Base-by-base conservation (phyloP, 2,113 vertebrate species). In the Nyctereutes procyonoides region DNA sequence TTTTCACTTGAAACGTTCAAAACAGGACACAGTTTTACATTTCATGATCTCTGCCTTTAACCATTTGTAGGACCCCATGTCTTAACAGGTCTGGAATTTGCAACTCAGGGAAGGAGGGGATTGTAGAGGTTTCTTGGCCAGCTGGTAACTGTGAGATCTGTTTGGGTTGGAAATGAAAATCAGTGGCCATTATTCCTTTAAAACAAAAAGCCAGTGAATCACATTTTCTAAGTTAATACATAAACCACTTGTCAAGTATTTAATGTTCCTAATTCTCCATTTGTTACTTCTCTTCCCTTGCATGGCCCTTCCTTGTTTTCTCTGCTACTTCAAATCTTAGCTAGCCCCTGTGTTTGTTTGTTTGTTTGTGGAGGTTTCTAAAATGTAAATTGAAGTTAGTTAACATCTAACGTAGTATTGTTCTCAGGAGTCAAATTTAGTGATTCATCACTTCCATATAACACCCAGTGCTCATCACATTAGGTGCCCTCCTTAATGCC, bases 1-100 rank as follows among this genome's bases (percentile, higher is more conserved):
- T 95, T 97, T 80, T 80, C 53, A 87, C 15, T 90, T 84, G 51
- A 84, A 67, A 95, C 63, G n/a, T 87, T 86, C 62, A 90, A 95
- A 93, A 83, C 20, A 58, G 13, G 43, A 95, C 83, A 91, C 73
- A n/a, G 32, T 84, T 91, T 97, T 89, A 60, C 51, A 67, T 92
- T 96, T 73, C 82, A 76, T 77, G 95, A 76, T 43, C 58, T 87
- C 24, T 35, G 56, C n/a, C 7, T 90, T 92, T 88, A 87, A 76
- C 53, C 17, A 88, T 53, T 63, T 2, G 79, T 3, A 84, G 22
- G 9, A 53, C 12, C 15, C 35, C 5, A 3, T 88, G 24, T 79
- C 55, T 58, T 58, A 51, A 28, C 16, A 10, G 77, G 77, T 55
- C 43, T 85, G 60, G 43, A 88, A 93, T 86, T 85, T 88, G 35